These are phyloP conservation scores for Microtus ochrogaster DNA, from an alignment of 2,113 vertebrate genomes.

Conservation along the genomic window DNA sequence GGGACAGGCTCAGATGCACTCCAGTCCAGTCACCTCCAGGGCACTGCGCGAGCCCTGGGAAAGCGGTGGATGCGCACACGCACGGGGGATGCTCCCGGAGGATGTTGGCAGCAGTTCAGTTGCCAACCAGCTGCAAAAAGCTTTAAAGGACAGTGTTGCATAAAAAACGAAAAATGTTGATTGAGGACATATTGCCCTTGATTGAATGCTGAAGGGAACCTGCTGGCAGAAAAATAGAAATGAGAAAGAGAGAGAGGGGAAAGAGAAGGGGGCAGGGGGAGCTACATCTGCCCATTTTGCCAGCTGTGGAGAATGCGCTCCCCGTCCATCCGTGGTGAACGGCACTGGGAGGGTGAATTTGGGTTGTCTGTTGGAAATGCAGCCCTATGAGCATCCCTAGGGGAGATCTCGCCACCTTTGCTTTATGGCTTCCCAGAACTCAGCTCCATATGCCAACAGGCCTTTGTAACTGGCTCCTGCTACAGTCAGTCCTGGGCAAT, in stretches of 20 bases:
- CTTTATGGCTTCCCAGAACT: neutral
- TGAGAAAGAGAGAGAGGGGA: neutral
- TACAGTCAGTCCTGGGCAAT: neutral
- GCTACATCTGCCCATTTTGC: neutral
- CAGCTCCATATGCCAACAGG: neutral
- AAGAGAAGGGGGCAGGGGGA: neutral
- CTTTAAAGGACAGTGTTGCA: conserved; percentile 84
- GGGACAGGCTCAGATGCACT: neutral
- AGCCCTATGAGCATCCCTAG: neutral
- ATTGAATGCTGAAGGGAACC: conserved; percentile 80
- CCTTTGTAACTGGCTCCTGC: accelerated
- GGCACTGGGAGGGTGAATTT: neutral
- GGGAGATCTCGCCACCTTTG: neutral
- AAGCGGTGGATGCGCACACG: conserved; percentile 66
- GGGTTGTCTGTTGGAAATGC: neutral
- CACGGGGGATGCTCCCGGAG: conserved; percentile 76
- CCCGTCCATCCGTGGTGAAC: neutral
- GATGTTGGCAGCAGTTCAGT: conserved; percentile 84
- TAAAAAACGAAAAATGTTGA: conserved; percentile 83
- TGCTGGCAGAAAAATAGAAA: conserved; percentile 79
- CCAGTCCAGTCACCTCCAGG: conserved; percentile 66
- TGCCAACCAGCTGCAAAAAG: conserved; percentile 87
- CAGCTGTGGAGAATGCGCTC: conserved; percentile 42
- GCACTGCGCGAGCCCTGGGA: conserved; percentile 74
- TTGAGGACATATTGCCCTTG: conserved; percentile 85